Evolutionary conservation across 1,140 invertebrate species (phyloP).

Genomic region (Macrostomum lignano): DNA sequence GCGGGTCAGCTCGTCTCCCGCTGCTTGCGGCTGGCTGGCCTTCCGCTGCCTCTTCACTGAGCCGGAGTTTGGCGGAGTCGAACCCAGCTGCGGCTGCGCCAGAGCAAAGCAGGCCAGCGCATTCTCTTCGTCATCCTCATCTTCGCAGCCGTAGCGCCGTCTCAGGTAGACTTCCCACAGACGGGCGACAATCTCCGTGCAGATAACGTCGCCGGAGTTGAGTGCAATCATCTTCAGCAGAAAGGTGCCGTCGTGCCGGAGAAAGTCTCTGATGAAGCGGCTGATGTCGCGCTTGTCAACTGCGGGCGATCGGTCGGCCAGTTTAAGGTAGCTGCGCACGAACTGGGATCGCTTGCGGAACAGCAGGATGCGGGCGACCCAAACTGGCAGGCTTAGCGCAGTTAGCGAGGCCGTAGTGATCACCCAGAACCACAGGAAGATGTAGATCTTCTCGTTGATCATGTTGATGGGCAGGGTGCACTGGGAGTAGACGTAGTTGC

Average conservation of each 20-base stretch:
- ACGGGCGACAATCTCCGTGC: neutral
- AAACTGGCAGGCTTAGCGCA: neutral
- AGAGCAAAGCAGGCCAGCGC: too few relatives aligned
- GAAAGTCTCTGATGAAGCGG: neutral
- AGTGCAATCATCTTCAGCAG: slow-evolving; percentile 1
- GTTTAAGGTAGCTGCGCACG: too few relatives aligned
- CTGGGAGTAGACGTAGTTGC: neutral
- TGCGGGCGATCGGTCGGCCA: neutral
- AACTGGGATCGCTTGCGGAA: too few relatives aligned
- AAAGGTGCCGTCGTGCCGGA: slow-evolving; percentile 1
- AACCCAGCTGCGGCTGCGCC: too few relatives aligned
- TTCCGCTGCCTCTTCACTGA: too few relatives aligned
- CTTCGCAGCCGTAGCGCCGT: too few relatives aligned
- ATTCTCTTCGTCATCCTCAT: too few relatives aligned
- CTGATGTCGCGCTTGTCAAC: neutral
- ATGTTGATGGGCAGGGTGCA: neutral
- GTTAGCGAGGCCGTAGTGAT: neutral
- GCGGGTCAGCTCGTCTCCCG: too few relatives aligned
- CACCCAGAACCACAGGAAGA: neutral
- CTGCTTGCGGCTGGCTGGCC: too few relatives aligned
- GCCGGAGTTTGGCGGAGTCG: too few relatives aligned
- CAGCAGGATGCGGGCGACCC: neutral
- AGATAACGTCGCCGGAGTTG: slow-evolving; percentile 1
- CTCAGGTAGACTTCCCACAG: neutral
- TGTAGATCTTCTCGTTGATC: neutral